Conservation (phyloP, 2,888 invertebrate species). For the Orthonevra nobilis region DNA sequence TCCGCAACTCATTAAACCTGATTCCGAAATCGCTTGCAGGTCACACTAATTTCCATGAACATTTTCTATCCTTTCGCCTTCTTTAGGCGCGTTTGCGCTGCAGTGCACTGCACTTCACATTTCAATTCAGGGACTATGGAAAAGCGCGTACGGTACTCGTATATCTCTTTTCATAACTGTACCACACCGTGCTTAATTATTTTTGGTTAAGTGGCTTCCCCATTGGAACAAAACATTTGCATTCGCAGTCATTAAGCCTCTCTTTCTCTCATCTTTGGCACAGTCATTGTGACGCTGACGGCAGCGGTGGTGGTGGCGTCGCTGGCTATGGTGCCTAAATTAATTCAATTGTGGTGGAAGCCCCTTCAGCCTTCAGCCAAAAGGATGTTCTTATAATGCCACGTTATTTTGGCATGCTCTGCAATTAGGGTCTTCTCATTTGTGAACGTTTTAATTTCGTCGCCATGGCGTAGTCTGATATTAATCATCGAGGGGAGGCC, state of each 20-base stretch:
- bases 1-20: too few relatives aligned
- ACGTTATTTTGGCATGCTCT: constrained; percentile 5
- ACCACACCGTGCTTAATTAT: constrained; percentile 47
- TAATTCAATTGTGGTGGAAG: constrained; percentile 53
- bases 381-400: constrained; percentile 38
- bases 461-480: constrained; percentile 26
- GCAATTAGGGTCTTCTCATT: constrained; percentile 56
- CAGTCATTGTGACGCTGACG: too few relatives aligned
- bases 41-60: too few relatives aligned
- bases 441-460: constrained; percentile 52
- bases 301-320: too few relatives aligned
- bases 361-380: constrained; percentile 32
- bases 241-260: constrained; percentile 14
- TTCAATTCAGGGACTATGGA: too few relatives aligned
- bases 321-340: constrained; percentile 21
- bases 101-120: background rate
- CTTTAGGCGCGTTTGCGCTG: too few relatives aligned
- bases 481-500: constrained; percentile 20
- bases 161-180: background rate
- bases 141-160: too few relatives aligned
- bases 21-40: too few relatives aligned
- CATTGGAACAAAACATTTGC: constrained; percentile 15
- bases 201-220: constrained; percentile 37
- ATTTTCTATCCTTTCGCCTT: too few relatives aligned
- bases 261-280: constrained; percentile 31